Evolutionary conservation across 2,797 vertebrate species (phyloP).

Genomic region (Paramormyrops hopkinsi): DNA sequence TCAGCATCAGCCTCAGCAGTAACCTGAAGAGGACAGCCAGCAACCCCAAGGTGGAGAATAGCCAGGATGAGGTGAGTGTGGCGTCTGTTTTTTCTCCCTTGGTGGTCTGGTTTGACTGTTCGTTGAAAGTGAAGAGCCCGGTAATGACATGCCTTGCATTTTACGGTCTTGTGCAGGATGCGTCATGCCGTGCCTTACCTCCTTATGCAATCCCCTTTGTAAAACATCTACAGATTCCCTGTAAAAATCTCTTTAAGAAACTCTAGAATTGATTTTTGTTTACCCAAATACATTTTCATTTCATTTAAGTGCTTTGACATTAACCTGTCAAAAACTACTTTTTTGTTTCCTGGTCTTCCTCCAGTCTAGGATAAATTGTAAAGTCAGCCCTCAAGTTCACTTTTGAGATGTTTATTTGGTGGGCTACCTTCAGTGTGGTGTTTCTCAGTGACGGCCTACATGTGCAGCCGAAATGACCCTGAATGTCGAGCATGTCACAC

Average conservation of each 20-base stretch:
- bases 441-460: background rate
- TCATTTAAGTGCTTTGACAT: background rate
- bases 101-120: background rate
- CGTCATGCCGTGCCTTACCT: background rate
- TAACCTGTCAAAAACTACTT: background rate
- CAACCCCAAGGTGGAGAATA: slow-evolving; percentile 89
- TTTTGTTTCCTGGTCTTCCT: background rate
- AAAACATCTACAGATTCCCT: background rate
- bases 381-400: background rate
- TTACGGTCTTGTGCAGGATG: background rate
- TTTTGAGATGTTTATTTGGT: background rate
- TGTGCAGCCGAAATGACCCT: background rate
- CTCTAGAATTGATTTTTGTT: background rate
- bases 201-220: background rate
- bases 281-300: background rate
- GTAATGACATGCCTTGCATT: background rate
- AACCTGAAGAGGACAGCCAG: slow-evolving; percentile 91
- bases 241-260: background rate
- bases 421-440: background rate
- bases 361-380: background rate
- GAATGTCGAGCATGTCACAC: background rate
- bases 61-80: slow-evolving; percentile 81
- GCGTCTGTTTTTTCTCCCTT: background rate
- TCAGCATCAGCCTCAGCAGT: slow-evolving; percentile 84
- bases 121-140: background rate